These are phyloP conservation scores for Uria lomvia DNA, from an alignment of 2,113 vertebrate genomes.

Conservation along the genomic window DNA sequence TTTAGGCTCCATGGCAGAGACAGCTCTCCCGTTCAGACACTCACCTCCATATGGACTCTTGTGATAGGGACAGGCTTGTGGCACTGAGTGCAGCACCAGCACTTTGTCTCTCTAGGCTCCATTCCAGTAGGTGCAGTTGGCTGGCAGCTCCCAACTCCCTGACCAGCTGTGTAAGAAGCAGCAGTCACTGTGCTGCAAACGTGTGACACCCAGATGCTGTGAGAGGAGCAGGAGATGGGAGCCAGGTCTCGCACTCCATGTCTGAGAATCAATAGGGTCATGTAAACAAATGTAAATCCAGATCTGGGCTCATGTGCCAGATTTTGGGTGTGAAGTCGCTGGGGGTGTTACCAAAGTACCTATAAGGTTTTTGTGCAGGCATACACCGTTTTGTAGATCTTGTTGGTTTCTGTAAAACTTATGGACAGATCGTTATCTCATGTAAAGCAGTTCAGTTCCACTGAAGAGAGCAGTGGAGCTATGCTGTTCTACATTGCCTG, in stretches of 20 bases:
- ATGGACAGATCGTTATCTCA: not conserved
- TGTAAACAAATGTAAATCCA: not conserved
- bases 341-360: not conserved
- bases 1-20: not conserved
- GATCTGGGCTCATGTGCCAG: fast-evolving
- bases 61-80: not conserved
- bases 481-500: not conserved
- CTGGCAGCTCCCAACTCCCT: not conserved
- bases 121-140: slow-evolving; percentile 2
- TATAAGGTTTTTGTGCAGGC: not conserved
- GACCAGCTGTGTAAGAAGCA: not conserved
- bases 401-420: not conserved
- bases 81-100: not conserved
- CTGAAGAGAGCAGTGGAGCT: not conserved
- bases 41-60: not conserved
- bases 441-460: not conserved
- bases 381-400: not conserved
- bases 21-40: not conserved
- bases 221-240: not conserved
- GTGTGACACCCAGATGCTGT: not conserved
- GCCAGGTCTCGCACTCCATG: not conserved
- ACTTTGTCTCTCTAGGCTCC: not conserved
- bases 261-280: not conserved
- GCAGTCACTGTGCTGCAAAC: not conserved
- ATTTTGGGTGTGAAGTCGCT: not conserved